Evolutionary conservation across 2,797 vertebrate genomes (phyloP), one percentile per base, ranked within the genome.

Genomic region (Macropodus opercularis): DNA sequence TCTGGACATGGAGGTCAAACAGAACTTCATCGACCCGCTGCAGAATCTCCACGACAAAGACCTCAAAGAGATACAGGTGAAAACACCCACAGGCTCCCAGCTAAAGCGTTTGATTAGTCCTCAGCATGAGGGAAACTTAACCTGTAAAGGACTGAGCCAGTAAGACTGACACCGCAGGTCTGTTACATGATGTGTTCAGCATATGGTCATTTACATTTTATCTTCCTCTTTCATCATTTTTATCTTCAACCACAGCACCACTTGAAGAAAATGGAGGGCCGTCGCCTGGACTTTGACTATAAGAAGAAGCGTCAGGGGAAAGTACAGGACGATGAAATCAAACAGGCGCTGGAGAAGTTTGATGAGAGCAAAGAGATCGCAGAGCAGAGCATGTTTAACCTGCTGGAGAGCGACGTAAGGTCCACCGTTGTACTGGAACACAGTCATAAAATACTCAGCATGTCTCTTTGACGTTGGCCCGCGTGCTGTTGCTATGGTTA

Each of bases 311-410:
- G 97, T 18, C 94, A 96, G 76, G 97, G 96, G 29, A 98, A 96
- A 76, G 94, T 98, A 26, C 95, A 94, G 59, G 97, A 98, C 10
- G 96, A 99, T 0, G 97, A 99, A 46, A 93, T 99, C 83, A 96
- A 94, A 53, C 96, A 97, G 72, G 97, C 97, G 19, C 90, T 98
- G 83, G 97, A 98, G 85, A 99, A 99, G 77, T 99, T 99, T 34
- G 95, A 99, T 35, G 97, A 99, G 72, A 96, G 96, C 74, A 98
- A 98, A 91, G 97, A 99, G 84, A 92, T 98, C 38, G 96, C 97
- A 0, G 97, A 98, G 82, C 95, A 94, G 74, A 98, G 97, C 95
- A 98, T 99, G 97, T 98, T 98, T 77, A 98, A 99, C 82, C 94
- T 99, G 69, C 86, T 99, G 83, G 97, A 98, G 86, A 99, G 96